A percentile compares a stretch with the other conserved stretches of the same genome.
Evolutionary conservation across 1,140 invertebrate species (phyloP).

Genomic region (Lucilia cuprina): DNA sequence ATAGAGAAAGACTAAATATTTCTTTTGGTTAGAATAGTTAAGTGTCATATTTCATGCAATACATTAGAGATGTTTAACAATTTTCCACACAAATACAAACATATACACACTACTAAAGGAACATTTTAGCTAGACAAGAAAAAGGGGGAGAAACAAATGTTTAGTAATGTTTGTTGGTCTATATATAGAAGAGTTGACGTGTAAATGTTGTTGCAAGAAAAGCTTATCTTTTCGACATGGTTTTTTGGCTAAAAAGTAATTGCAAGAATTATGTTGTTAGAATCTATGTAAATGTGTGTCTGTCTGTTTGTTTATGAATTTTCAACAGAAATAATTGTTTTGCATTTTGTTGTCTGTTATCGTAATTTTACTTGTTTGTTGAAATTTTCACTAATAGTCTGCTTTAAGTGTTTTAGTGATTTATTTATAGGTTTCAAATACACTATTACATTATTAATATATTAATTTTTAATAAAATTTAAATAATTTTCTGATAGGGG

Average conservation of each 20-base stretch:
- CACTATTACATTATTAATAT: not conserved
- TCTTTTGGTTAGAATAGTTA: not conserved
- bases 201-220: not conserved
- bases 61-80: slow-evolving; percentile 15
- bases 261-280: slow-evolving; percentile 14
- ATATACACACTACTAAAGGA: not conserved
- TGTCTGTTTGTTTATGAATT: not conserved
- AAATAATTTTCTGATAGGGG: not conserved
- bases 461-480: not conserved
- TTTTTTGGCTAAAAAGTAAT: slow-evolving; percentile 6
- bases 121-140: not conserved
- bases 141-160: not conserved
- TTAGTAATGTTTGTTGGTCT: not conserved
- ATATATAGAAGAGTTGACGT: not conserved
- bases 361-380: not conserved
- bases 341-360: not conserved
- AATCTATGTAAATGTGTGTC: not conserved
- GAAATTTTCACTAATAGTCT: not conserved
- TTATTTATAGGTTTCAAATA: not conserved
- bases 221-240: slow-evolving; percentile 7
- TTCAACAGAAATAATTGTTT: not conserved
- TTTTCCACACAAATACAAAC: not conserved
- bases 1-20: not conserved
- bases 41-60: slow-evolving; percentile 17
- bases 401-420: not conserved